These are phyloP conservation scores for Isoperla grammatica DNA, from an alignment of 2,888 invertebrate genomes.

Conservation along the genomic window DNA sequence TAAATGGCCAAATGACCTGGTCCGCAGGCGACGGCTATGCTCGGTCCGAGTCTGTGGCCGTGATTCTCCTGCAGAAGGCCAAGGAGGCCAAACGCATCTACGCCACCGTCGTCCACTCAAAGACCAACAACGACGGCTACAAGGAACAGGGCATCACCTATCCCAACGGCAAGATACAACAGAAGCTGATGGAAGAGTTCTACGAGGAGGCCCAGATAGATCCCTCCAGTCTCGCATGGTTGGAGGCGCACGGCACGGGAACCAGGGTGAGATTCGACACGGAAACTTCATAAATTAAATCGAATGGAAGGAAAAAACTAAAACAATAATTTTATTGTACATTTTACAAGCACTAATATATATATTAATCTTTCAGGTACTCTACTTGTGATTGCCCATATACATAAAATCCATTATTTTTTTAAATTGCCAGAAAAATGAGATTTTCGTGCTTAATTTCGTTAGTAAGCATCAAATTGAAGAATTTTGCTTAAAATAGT, in stretches of 20 bases:
- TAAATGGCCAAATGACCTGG: too few relatives aligned
- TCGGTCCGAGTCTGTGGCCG: constrained; percentile 43
- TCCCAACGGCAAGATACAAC: constrained; percentile 75
- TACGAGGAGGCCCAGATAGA: constrained; percentile 77
- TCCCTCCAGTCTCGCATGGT: constrained; percentile 78
- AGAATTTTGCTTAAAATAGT: too few relatives aligned
- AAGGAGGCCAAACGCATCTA: constrained; percentile 41
- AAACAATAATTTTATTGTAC: too few relatives aligned
- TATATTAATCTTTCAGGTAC: too few relatives aligned
- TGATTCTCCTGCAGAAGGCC: constrained; percentile 41
- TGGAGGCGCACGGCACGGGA: constrained; percentile 98
- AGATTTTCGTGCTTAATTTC: too few relatives aligned
- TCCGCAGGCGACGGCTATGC: constrained; percentile 42
- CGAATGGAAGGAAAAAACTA: too few relatives aligned
- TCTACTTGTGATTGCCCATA: too few relatives aligned
- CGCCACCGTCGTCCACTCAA: constrained; percentile 67
- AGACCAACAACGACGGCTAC: constrained; percentile 87
- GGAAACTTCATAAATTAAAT: not conserved
- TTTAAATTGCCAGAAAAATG: too few relatives aligned
- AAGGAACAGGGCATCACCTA: constrained; percentile 87
- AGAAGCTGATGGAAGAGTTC: constrained; percentile 72
- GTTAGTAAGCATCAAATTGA: too few relatives aligned
- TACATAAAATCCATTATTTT: too few relatives aligned
- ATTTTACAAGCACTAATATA: too few relatives aligned
- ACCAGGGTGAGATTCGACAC: constrained; percentile 82